These are phyloP conservation scores for Tamandua tetradactyla DNA, from an alignment of 2,797 vertebrate species.

Conservation along the genomic window DNA sequence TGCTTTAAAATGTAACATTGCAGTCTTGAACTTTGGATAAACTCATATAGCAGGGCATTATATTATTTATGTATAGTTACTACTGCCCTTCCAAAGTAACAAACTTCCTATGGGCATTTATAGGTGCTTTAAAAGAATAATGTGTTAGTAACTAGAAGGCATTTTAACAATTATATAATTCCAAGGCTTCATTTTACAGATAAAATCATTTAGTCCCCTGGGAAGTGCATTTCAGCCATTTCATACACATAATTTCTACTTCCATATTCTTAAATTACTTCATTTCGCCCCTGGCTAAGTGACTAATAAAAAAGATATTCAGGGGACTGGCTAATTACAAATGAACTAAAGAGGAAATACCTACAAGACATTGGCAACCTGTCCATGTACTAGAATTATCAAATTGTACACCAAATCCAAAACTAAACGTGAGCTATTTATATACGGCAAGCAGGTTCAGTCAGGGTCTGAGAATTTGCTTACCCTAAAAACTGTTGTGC, in stretches of 20 bases:
- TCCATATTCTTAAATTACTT: slow-evolving; percentile 42
- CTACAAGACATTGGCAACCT: background rate
- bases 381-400: background rate
- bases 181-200: background rate
- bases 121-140: slow-evolving; percentile 40
- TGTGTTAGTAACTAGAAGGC: background rate
- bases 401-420: background rate
- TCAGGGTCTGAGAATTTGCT: background rate
- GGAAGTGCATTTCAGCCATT: background rate
- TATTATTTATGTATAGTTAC: slow-evolving; percentile 81
- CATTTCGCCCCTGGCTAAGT: background rate
- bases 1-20: slow-evolving; percentile 70
- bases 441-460: background rate
- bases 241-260: background rate
- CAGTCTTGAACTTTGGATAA: slow-evolving; percentile 60
- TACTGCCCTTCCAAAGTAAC: slow-evolving; percentile 47
- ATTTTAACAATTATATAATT: background rate
- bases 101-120: slow-evolving; percentile 4
- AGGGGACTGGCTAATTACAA: background rate
- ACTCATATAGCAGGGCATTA: slow-evolving; percentile 68
- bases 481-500: background rate
- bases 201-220: background rate
- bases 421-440: background rate
- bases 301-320: background rate
- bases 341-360: background rate